Base-by-base conservation (phyloP, 2,888 invertebrate genomes). In the Watsonalla cultraria region DNA sequence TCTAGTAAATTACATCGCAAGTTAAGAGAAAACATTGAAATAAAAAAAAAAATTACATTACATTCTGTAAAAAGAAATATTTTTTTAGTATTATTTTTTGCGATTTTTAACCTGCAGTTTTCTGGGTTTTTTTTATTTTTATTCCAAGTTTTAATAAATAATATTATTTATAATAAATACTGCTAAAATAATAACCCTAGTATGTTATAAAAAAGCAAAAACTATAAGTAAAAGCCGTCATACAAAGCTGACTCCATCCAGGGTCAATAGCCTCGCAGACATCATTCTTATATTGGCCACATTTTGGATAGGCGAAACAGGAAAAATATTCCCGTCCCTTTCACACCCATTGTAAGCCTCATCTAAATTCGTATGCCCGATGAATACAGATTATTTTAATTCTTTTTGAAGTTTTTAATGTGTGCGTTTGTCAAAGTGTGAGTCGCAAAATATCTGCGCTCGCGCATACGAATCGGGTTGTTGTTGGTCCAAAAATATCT, bases 251-350 rank as follows among this genome's bases (percentile, higher is more conserved):
- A 70, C 67, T 74, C 63, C 60, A 71, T 74, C 72, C 74, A 80
- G 82, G 79, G 89, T 86, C 86, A 77, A 80, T 63, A 84, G 81
- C 86, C 88, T 82, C 82, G 83, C 74, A 81, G 82, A 80, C 85
- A 86, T 90, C 88, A 90, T 89, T 89, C 90, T 90, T 89, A 86
- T 89, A 89, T 88, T 82, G 85, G 87, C 81, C 80, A 85, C 88
- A 87, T 86, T 90, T 90, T 83, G 90, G 90, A 77, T 76, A 74
- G 76, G 75, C 76, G 83, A 80, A 87, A 84, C 80, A 70, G 75
- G 74, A 74, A 72, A 81, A 77, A 67, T 80, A 68, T 69, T 65
- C 60, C 75, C 61, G 61, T 88, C 89, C 59, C 77, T 51, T 57
- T 89, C 81, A 49, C 74, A 74, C 86, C 56, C 61, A 65, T 66